These are phyloP conservation scores for Coronaproctus castanopsis DNA, from an alignment of 2,888 invertebrate species.

Conservation along the genomic window DNA sequence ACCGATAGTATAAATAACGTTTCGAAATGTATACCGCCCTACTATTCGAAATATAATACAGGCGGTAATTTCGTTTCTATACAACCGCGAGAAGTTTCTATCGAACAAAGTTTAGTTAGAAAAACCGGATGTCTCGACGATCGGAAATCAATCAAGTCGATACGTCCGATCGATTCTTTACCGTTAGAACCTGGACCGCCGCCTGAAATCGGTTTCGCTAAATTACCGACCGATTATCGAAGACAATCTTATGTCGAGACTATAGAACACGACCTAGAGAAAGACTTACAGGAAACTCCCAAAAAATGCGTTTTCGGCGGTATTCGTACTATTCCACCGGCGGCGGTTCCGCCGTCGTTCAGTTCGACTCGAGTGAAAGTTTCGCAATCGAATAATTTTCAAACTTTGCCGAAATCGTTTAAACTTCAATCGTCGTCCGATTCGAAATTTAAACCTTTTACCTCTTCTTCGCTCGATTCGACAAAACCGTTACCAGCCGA, in stretches of 20 bases:
- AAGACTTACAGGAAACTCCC: conserved; percentile 34
- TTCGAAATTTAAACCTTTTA: conserved; percentile 12
- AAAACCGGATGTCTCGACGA: no score
- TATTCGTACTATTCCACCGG: conserved; percentile 34
- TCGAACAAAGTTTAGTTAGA: conserved; percentile 9
- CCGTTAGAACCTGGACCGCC: conserved; percentile 43
- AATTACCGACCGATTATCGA: conserved; percentile 29
- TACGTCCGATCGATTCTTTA: conserved; percentile 27
- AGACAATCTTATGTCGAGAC: conserved; percentile 35
- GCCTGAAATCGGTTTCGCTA: conserved; percentile 43
- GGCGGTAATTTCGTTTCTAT: no score
- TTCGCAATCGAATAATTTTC: conserved; percentile 2
- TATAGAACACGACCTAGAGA: conserved; percentile 31
- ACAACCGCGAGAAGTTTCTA: no score
- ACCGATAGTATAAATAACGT: no score
- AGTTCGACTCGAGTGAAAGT: no score
- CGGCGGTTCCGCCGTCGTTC: conserved; percentile 15
- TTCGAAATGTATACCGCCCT: no score
- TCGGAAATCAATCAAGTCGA: conserved; percentile 24
- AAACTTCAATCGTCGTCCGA: conserved; percentile 9
- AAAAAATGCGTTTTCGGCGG: conserved; percentile 33
- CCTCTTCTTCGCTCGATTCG: neutral
- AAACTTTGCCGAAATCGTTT: conserved; percentile 8
- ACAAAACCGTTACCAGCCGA: neutral
- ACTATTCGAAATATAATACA: no score